A percentile compares a stretch with the other conserved stretches of the same genome.
Conservation (phyloP, 2,888 invertebrate genomes). For the Steinernema carpocapsae region DNA sequence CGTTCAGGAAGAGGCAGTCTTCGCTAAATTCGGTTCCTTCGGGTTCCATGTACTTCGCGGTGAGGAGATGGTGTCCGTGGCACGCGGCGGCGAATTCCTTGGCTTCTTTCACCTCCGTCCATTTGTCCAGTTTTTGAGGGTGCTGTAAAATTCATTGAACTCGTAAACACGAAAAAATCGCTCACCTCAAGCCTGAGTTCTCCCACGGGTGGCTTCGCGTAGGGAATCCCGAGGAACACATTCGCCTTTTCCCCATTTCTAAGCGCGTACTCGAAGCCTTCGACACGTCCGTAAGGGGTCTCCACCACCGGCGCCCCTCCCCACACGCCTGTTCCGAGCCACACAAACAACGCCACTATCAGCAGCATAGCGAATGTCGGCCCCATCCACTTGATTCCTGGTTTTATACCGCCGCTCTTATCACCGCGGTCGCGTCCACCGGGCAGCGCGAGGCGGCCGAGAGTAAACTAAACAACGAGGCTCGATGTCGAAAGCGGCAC, state of each 20-base stretch:
- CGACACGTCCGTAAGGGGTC: slow-evolving; percentile 50
- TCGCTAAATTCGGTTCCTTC: slow-evolving; percentile 72
- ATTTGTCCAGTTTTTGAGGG: slow-evolving; percentile 51
- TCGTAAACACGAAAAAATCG: background rate
- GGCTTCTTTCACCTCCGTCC: slow-evolving; percentile 57
- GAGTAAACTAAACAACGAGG: no score
- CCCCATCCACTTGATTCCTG: no score
- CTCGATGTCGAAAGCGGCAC: no score
- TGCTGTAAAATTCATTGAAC: slow-evolving; percentile 48
- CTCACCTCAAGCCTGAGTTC: slow-evolving; percentile 55
- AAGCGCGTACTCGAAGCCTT: slow-evolving; percentile 47
- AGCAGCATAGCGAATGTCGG: no score
- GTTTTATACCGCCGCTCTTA: no score
- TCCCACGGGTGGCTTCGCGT: slow-evolving; percentile 55
- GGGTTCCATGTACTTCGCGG: background rate
- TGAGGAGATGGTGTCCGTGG: slow-evolving; percentile 42
- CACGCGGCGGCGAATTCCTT: slow-evolving; percentile 55
- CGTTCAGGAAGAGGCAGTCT: slow-evolving; percentile 90
- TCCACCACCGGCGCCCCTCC: slow-evolving; percentile 41
- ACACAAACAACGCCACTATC: no score
- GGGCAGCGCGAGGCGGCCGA: no score
- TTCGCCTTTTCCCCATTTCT: slow-evolving; percentile 35
- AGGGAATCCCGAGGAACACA: slow-evolving; percentile 53
- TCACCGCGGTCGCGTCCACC: no score
- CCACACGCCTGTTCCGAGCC: no score